Evolutionary conservation across 2,888 invertebrate species (phyloP), one percentile per base, ranked within the genome.

Genomic region (Gandaritis pyraliata): DNA sequence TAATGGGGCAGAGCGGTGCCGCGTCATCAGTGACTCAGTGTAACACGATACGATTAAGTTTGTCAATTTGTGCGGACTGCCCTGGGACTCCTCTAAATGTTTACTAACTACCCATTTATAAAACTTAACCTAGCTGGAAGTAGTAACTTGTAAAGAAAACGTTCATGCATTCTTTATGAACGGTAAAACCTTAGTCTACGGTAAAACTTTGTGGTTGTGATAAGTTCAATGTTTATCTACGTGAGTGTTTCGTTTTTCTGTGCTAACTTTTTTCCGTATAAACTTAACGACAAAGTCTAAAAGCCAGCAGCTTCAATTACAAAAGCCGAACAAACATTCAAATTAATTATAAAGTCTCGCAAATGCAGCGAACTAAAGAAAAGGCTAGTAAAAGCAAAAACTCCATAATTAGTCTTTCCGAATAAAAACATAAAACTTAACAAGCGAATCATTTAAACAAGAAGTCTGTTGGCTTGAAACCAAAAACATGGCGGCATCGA

Each of bases 401-500:
- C 56, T 56, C 65, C 66, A 66, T 68, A 66, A 71, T 69, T 69
- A 71, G 64, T 61, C 62, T 58, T 49, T 58, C 54, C 39, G 64
- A 69, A 72, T 68, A 80, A 82, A 81, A 82, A 78, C 80, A 77
- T 81, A 75, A 83, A 82, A 80, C 74, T 79, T 82, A 84, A 85
- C 82, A 76, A 76, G 81, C 82, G 81, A 83, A 85, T 85, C 85
- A 82, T 85, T 84, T 82, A 77, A 74, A 81, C 82, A 83, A 83
- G 83, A 79, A 81, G 74, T 75, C 76, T 79, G 83, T 86, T 89
- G 89, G 88, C 87, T 78, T 71, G 74, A 71, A 79, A 88, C 87
- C 89, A 88, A 87, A 84, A 84, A 78, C 80, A 78, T 72, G 77
- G 73, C 70, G 70, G 78, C 80, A 78, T 76, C 75, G 74, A 77